phyloP scores from a whole-genome alignment of 2,888 invertebrate genomes.

The Drosophila tanythrix region DNA sequence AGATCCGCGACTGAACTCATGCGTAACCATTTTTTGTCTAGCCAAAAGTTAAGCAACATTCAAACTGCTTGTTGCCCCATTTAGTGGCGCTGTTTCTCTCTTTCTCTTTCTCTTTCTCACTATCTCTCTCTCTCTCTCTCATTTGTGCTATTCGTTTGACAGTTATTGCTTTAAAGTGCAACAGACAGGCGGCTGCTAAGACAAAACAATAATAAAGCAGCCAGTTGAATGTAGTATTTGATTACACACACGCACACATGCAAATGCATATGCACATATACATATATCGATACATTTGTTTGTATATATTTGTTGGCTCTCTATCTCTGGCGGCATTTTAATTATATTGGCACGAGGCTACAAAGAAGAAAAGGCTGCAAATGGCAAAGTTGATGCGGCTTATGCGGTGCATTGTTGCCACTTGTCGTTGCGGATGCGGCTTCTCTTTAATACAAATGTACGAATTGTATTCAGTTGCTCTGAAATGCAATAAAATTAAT shows the following conservation, averaged over 20 bases:
- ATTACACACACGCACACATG: slow-evolving; percentile 11
- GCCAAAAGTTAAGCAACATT: slow-evolving; percentile 57
- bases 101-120: slow-evolving; percentile 6
- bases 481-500: slow-evolving; percentile 48
- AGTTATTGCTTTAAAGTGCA: slow-evolving; percentile 36
- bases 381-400: slow-evolving; percentile 57
- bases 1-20: slow-evolving; percentile 39
- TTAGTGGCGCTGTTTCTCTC: slow-evolving; percentile 19
- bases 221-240: slow-evolving; percentile 34
- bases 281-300: neutral
- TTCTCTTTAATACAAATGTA: slow-evolving; percentile 8
- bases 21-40: slow-evolving; percentile 51
- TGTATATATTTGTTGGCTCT: slow-evolving; percentile 27
- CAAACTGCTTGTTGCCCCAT: slow-evolving; percentile 31
- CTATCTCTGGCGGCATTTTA: slow-evolving; percentile 42
- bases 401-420: slow-evolving; percentile 15
- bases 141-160: slow-evolving; percentile 16
- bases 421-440: slow-evolving; percentile 10
- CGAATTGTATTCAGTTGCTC: slow-evolving; percentile 1
- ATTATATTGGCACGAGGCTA: slow-evolving; percentile 72
- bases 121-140: slow-evolving; percentile 6
- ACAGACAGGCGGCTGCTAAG: slow-evolving; percentile 3
- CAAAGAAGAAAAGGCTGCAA: slow-evolving; percentile 31
- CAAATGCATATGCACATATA: neutral
- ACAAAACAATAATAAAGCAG: slow-evolving; percentile 28